Evolutionary conservation across 37 sponge, comb jelly and placozoan species (phyloP).

Genomic region (Chondrilla cf. caribensis): DNA sequence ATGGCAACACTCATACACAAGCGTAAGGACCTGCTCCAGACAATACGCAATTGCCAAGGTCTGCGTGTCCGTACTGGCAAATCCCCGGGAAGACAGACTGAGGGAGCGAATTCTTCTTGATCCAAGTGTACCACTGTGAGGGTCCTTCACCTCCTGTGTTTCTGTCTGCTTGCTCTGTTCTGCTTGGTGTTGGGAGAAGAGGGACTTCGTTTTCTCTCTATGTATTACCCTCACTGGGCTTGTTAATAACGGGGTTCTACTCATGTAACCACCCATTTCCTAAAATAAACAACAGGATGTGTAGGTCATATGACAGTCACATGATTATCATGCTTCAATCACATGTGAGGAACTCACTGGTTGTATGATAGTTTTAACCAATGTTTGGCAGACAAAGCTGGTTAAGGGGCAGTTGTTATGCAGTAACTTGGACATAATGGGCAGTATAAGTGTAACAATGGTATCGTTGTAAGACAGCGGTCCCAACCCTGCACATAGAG

Average conservation of each 20-base stretch:
- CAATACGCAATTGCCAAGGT: not conserved
- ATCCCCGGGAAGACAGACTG: slow-evolving; percentile 6
- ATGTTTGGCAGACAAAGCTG: not conserved
- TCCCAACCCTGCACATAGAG: not conserved
- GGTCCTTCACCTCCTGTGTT: not conserved
- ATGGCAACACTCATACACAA: slow-evolving; percentile 22
- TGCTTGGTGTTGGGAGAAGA: slow-evolving; percentile 10
- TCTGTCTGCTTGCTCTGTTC: no score
- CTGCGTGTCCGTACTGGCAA: not conserved
- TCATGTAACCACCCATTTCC: slow-evolving; percentile 10
- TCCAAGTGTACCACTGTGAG: slow-evolving; percentile 18
- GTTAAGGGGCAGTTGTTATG: not conserved
- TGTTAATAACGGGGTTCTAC: not conserved
- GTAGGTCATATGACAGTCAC: not conserved
- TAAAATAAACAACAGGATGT: not conserved
- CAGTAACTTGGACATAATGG: not conserved
- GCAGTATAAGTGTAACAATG: not conserved
- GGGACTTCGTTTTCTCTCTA: not conserved
- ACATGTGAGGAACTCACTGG: not conserved
- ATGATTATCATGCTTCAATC: no score
- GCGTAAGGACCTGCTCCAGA: slow-evolving; percentile 1
- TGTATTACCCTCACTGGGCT: slow-evolving; percentile 11
- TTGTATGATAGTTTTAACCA: not conserved
- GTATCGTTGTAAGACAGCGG: not conserved
- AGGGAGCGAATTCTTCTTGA: slow-evolving; percentile 10